These are phyloP conservation scores for Pseudorasbora parva DNA, from an alignment of 2,113 vertebrate species.

Conservation along the genomic window DNA sequence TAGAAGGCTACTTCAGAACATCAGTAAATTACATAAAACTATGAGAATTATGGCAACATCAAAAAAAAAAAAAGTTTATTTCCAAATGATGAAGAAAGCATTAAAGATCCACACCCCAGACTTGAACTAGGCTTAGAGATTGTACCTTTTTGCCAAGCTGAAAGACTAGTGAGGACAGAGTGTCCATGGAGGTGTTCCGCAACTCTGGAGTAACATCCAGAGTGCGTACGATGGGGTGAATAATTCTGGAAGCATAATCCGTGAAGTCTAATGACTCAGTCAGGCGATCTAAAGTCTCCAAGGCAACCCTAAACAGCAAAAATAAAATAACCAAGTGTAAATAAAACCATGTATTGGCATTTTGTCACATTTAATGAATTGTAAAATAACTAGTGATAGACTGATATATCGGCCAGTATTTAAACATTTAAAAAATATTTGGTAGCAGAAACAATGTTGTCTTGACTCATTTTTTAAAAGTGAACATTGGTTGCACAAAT, in stretches of 20 bases:
- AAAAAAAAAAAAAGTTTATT: slow-evolving; percentile 6
- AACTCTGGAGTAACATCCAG: slow-evolving; percentile 94
- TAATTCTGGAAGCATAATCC: slow-evolving; percentile 95
- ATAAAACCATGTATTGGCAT: not conserved
- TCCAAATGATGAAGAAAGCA: not conserved
- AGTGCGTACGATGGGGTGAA: slow-evolving; percentile 93
- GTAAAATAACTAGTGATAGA: not conserved
- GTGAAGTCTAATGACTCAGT: slow-evolving; percentile 98
- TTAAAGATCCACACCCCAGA: not conserved
- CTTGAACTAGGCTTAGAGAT: not conserved
- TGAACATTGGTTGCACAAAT: too few species aligned
- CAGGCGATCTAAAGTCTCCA: slow-evolving; percentile 94
- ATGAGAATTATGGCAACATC: not conserved
- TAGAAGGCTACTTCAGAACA: slow-evolving; percentile 26
- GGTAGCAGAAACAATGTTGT: too few species aligned
- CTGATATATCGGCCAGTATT: not conserved
- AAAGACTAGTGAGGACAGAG: slow-evolving; percentile 93
- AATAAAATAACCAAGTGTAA: slow-evolving; percentile 43
- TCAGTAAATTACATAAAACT: not conserved
- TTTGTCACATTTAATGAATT: too few species aligned
- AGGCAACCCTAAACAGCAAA: slow-evolving; percentile 81
- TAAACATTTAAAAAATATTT: too few species aligned
- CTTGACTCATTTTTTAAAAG: too few species aligned
- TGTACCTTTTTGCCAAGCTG: slow-evolving; percentile 97
- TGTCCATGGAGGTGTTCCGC: slow-evolving; percentile 93